Evolutionary conservation across 1,140 invertebrate species (phyloP), one percentile per base, ranked within the genome.

Genomic region (Galleria mellonella): DNA sequence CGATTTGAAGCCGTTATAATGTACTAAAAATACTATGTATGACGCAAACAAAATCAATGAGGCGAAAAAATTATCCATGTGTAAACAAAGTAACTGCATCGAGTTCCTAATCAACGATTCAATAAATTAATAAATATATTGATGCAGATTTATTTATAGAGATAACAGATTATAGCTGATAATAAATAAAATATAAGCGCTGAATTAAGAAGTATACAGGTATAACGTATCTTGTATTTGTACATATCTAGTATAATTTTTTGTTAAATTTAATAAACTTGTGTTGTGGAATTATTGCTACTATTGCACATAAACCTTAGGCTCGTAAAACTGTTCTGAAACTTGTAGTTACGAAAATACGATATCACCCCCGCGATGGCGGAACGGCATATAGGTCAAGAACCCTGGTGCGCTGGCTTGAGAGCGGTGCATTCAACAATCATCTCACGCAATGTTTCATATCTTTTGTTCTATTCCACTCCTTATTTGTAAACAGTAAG

Each of bases 331-430:
- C 14, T 15, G 14, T 37, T 37, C 17, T 9, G 7, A 14, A 1
- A 12, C 11, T n/a, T 14, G 4, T 48, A 43, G 38, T 57, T 46
- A 51, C 45, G 49, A 54, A 61, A 50, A 61, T 61, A 55, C 23
- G 33, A n/a, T 39, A 41, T 29, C 17, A 42, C 39, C 23, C 32
- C 46, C 46, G 33, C 39, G 12, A 41, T 35, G 46, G 39, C 17
- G 12, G 32, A 39, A 42, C 42, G 35, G 32, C 45, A 66, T 68
- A 55, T 73, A 55, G 70, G 67, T 73, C 70, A 73, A 71, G 60
- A 68, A 73, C 64, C 70, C 28, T 63, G 54, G 8, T 31, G 8
- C 43, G 35, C 36, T 58, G 42, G 28, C 14, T 56, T 47, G 54
- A 62, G 61, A 41, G 41, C 31, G 28, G 44, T 62, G 58, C 49